Evolutionary conservation across 2,113 vertebrate species (phyloP).

Genomic region (Sinocyclocheilus rhinocerous): DNA sequence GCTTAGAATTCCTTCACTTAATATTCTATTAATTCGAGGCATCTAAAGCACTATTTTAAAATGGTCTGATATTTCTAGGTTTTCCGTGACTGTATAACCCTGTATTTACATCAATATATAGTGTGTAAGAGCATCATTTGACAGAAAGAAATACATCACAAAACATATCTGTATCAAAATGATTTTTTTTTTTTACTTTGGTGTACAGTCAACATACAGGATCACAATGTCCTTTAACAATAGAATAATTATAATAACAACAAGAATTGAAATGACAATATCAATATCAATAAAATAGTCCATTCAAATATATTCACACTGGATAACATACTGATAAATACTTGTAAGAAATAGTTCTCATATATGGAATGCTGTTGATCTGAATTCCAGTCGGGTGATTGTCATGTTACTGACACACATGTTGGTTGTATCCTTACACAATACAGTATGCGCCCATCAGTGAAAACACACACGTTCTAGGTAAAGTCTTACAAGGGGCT

Average conservation of each 20-base stretch:
- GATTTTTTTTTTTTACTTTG: constrained; percentile 62
- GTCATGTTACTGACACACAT: constrained; percentile 54
- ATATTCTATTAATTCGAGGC: too few relatives aligned
- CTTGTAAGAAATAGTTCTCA: constrained; percentile 52
- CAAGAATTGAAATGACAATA: constrained; percentile 65
- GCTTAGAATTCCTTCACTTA: too few relatives aligned
- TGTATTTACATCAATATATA: not conserved
- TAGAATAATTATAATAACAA: constrained; percentile 66
- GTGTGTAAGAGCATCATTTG: not conserved
- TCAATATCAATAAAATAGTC: constrained; percentile 67
- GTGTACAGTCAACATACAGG: constrained; percentile 72
- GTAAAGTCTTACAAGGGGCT: constrained; percentile 11
- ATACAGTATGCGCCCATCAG: constrained; percentile 40
- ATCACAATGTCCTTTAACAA: constrained; percentile 69
- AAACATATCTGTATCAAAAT: constrained; percentile 53
- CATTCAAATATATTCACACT: constrained; percentile 58
- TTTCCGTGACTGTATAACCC: not conserved
- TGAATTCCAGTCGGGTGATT: constrained; percentile 55
- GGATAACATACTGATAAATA: constrained; percentile 58
- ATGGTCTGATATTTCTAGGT: not conserved
- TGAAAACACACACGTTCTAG: constrained; percentile 14
- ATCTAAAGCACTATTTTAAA: too few relatives aligned
- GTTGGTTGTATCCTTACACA: constrained; percentile 29
- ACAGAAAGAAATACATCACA: not conserved
- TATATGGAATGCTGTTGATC: constrained; percentile 56